A percentile compares a stretch with the other conserved stretches of the same genome.
Conservation (phyloP, 1,140 invertebrate genomes). For the Trachymyrmex cornetzi region DNA sequence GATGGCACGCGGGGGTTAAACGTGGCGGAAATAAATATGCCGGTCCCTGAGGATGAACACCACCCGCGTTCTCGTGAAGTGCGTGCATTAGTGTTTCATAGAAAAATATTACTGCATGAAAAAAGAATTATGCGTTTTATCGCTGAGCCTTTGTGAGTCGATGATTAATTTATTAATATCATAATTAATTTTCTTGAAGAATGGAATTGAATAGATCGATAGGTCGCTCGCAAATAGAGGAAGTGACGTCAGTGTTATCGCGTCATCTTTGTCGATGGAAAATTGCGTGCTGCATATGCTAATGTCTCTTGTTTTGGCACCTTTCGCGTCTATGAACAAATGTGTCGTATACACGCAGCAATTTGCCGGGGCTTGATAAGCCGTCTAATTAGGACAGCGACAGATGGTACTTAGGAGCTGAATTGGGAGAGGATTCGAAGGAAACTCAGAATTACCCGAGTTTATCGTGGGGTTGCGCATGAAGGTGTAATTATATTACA, state of each 20-base stretch:
- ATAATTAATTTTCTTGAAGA: conserved; percentile 2
- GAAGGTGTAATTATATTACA: conserved; percentile 45
- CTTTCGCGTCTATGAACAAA: conserved; percentile 39
- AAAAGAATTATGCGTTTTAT: neutral
- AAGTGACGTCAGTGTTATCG: neutral
- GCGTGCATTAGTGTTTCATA: conserved; percentile 53
- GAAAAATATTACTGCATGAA: conserved; percentile 58
- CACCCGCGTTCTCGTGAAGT: conserved; percentile 1
- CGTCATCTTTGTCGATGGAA: conserved; percentile 4
- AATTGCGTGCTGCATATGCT: conserved; percentile 5
- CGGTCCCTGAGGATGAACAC: conserved; percentile 53
- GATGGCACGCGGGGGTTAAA: conserved; percentile 38
- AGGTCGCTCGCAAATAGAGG: neutral
- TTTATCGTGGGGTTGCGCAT: conserved; percentile 45
- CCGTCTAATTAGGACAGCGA: conserved; percentile 72
- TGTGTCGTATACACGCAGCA: conserved; percentile 52
- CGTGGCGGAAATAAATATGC: conserved; percentile 53
- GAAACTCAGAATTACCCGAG: conserved; percentile 39
- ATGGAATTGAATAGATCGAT: neutral
- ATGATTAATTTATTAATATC: neutral
- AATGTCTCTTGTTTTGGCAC: conserved; percentile 56
- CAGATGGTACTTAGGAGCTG: conserved; percentile 65
- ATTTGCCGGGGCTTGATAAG: conserved; percentile 67
- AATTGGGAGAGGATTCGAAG: conserved; percentile 44
- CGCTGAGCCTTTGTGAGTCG: neutral